These are phyloP conservation scores for Prochilodus magdalenae DNA, from an alignment of 2,113 vertebrate species.

Conservation along the genomic window DNA sequence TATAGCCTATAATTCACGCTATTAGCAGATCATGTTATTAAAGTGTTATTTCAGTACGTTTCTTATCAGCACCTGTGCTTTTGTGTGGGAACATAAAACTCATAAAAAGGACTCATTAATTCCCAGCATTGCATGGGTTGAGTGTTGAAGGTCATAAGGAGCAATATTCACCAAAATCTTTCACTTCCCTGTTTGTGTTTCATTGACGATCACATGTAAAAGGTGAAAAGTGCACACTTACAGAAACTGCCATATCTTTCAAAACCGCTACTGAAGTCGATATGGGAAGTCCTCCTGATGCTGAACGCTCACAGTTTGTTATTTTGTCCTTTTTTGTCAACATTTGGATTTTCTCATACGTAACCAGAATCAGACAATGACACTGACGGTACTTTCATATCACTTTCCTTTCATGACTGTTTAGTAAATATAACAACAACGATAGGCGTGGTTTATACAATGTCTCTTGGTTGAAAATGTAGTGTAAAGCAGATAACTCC, in stretches of 20 bases:
- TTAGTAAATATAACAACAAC: too few species aligned
- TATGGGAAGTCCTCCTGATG: not conserved
- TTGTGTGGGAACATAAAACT: not conserved
- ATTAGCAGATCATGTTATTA: slow-evolving; percentile 4
- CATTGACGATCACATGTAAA: slow-evolving; percentile 16
- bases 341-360: not conserved
- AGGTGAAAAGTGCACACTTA: not conserved
- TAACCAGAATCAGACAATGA: not conserved
- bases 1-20: not conserved
- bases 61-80: slow-evolving; percentile 16
- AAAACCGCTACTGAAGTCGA: slow-evolving; percentile 27
- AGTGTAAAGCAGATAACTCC: too few species aligned
- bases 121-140: slow-evolving; percentile 10
- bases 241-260: slow-evolving; percentile 18
- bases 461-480: too few species aligned
- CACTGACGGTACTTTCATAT: not conserved
- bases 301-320: not conserved
- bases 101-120: slow-evolving; percentile 23
- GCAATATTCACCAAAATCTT: slow-evolving; percentile 25
- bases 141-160: slow-evolving; percentile 13
- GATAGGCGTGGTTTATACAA: too few species aligned
- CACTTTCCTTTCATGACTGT: too few species aligned
- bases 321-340: not conserved
- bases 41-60: not conserved
- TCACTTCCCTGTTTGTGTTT: slow-evolving; percentile 35